phyloP scores from a whole-genome alignment of 2,888 invertebrate species.

The Linnaemya tessellans region DNA sequence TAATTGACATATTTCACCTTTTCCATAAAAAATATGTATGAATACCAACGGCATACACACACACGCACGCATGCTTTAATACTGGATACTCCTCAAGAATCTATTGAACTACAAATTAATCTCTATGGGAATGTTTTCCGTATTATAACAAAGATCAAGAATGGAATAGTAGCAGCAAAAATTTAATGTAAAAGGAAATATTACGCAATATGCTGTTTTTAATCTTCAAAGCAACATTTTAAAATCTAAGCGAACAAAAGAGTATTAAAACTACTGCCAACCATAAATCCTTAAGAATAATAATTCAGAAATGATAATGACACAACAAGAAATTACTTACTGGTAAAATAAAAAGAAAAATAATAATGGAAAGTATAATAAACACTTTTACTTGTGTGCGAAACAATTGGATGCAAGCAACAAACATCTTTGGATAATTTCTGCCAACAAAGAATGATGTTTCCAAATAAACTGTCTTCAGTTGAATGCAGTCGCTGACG shows the following conservation, averaged over 20 bases:
- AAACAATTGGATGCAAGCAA: neutral
- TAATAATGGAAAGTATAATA: neutral
- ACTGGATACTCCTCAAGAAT: conserved; percentile 57
- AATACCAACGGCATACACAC: conserved; percentile 15
- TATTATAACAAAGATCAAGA: neutral
- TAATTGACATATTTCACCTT: conserved; percentile 72
- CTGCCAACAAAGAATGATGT: neutral
- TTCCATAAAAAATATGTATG: conserved; percentile 21
- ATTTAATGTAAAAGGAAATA: conserved; percentile 32
- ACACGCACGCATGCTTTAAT: neutral
- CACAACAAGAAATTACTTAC: conserved; percentile 51
- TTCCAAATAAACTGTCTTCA: conserved; percentile 3
- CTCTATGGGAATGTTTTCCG: conserved; percentile 67
- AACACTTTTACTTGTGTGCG: neutral
- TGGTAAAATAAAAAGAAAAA: conserved; percentile 15
- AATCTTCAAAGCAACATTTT: conserved; percentile 25
- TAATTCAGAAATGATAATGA: conserved; percentile 55
- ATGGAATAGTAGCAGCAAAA: conserved; percentile 10
- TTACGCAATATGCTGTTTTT: conserved; percentile 68
- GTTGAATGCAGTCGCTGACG: conserved; percentile 10
- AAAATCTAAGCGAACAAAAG: conserved; percentile 42
- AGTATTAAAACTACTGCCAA: conserved; percentile 60
- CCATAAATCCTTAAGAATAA: conserved; percentile 69
- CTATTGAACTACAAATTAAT: conserved; percentile 69
- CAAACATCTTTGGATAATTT: conserved; percentile 6